These are phyloP conservation scores for Papilio polyxenes DNA, from an alignment of 1,140 invertebrate species.

Conservation along the genomic window DNA sequence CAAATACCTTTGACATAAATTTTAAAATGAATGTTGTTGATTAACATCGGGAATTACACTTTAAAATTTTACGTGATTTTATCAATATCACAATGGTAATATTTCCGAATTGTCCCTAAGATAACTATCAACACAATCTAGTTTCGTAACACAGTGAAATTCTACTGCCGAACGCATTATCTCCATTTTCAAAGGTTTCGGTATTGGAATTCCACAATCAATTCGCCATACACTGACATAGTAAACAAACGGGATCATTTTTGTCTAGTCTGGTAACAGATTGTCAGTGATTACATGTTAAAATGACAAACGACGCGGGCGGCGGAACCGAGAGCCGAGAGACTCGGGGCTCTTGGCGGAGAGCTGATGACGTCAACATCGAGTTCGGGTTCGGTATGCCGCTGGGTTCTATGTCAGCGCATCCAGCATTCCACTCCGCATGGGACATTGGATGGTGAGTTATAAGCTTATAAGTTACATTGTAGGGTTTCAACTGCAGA, in stretches of 20 bases:
- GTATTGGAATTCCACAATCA: background rate
- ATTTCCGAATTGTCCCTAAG: too few species aligned
- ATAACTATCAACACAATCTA: too few species aligned
- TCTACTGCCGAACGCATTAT: too few species aligned
- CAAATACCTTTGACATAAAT: too few species aligned
- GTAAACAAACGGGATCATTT: background rate
- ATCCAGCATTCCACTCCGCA: constrained; percentile 71
- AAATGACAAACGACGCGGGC: constrained; percentile 64
- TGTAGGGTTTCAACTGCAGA: too few species aligned
- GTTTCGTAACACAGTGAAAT: too few species aligned
- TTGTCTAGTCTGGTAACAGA: background rate
- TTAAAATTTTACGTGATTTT: too few species aligned
- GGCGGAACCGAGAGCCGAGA: constrained; percentile 48
- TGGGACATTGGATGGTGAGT: constrained; percentile 74
- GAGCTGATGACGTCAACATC: constrained; percentile 69
- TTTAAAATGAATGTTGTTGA: too few species aligned
- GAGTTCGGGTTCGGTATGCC: constrained; percentile 73
- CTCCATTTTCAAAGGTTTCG: too few species aligned
- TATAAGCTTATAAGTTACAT: too few species aligned
- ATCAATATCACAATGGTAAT: too few species aligned
- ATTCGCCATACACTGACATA: background rate
- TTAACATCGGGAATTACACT: too few species aligned
- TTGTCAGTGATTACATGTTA: background rate
- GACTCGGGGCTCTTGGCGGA: constrained; percentile 56
- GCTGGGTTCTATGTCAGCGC: constrained; percentile 69